Evolutionary conservation across 2,797 vertebrate genomes (phyloP).

Genomic region (Sitta carolinensis): DNA sequence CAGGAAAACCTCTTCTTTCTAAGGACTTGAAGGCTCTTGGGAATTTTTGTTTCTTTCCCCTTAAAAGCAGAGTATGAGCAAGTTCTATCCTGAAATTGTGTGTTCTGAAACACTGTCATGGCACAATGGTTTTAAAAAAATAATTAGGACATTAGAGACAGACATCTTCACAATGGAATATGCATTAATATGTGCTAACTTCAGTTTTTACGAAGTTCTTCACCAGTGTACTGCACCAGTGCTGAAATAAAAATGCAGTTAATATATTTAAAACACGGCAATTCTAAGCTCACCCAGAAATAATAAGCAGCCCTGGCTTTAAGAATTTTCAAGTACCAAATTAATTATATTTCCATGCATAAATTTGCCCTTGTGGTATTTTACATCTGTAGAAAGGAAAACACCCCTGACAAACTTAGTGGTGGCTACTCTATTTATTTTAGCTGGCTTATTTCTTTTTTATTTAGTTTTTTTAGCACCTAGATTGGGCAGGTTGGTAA

Average conservation of each 20-base stretch:
- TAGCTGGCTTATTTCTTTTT: background rate
- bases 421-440: background rate
- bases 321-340: background rate
- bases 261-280: background rate
- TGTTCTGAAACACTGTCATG: background rate
- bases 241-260: background rate
- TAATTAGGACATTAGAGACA: background rate
- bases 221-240: background rate
- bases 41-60: background rate
- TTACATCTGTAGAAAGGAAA: background rate
- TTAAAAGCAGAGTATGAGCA: background rate
- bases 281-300: background rate
- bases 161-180: background rate
- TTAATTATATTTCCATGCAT: background rate
- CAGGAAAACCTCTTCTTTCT: background rate
- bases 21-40: background rate
- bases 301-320: background rate
- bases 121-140: background rate
- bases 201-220: background rate
- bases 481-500: background rate
- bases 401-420: background rate
- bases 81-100: background rate
- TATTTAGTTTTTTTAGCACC: background rate
- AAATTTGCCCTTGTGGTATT: background rate
- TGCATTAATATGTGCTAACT: background rate